Base-by-base conservation (phyloP, 2,888 invertebrate species). In the Eupithecia centaureata region DNA sequence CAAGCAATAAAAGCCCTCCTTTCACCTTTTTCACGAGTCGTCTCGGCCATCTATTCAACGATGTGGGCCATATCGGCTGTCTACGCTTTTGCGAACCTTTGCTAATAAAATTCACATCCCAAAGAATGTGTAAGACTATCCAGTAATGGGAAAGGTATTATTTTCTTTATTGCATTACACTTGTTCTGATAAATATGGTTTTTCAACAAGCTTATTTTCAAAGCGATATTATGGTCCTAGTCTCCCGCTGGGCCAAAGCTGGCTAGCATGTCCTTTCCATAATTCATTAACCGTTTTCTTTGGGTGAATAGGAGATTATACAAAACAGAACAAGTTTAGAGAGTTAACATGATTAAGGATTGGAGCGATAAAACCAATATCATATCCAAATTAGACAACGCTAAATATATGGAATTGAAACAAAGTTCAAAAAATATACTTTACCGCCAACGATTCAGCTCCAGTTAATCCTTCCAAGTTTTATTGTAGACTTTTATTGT, bases 401-500 rank as follows among this genome's bases (percentile, higher is more conserved):
- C 10, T 0, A 42, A 42, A 42, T 18, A 8, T n/a, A 18, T 18
- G 3, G 42, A 42, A 42, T 42, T 42, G 18, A 10, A 42, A 8
- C 42, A 42, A 42, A 13, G 35, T 35, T 35, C 35, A 35, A 35
- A 15, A 2, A 10, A 0, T 42, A 18, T 18, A 42, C 18, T 10
- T 15, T 13, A 18, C 10, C 57, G 56, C 51, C 65, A 66, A 42
- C 69, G 54, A 63, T 66, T 69, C 65, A 51, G 65, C 67, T 63
- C 62, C 63, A 67, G 71, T 70, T 73, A 74, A 73, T 70, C 73
- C 66, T 71, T 62, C 63, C 66, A 70, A 65, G 66, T 66, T 71
- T 72, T 65, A 74, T 64, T 56, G 68, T 70, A 70, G 71, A 73
- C 72, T 69, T 73, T 74, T 75, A 75, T 66, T 58, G 70, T 42